Conservation (phyloP, 1,140 invertebrate species). For the Caenorhabditis inopinata region DNA sequence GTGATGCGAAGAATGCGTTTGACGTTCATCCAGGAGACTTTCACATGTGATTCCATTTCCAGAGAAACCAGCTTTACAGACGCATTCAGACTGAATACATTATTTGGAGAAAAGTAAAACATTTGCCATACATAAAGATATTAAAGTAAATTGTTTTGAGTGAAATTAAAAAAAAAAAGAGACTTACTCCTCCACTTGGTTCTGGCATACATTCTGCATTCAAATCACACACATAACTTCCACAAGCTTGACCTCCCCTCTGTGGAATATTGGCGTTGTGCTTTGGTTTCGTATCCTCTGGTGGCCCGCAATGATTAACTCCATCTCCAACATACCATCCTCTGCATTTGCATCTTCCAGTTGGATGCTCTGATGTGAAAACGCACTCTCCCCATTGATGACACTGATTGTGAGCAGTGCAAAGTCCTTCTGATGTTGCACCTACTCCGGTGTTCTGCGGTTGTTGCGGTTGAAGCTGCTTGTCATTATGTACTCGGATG, state of each 20-base stretch:
- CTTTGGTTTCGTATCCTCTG: constrained; percentile 66
- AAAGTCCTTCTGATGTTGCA: constrained; percentile 10
- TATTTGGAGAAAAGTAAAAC: not conserved
- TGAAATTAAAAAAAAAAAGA: too few species aligned
- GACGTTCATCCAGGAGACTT: constrained; percentile 38
- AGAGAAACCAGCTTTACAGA: constrained; percentile 49
- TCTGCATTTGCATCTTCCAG: constrained; percentile 44
- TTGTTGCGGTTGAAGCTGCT: constrained; percentile 56
- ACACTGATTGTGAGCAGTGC: constrained; percentile 48
- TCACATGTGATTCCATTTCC: constrained; percentile 49
- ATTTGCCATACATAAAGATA: too few species aligned
- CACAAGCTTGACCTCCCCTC: constrained; percentile 38
- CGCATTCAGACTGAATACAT: constrained; percentile 48
- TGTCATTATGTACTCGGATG: constrained; percentile 47
- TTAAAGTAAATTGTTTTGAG: too few species aligned
- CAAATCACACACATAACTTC: constrained; percentile 67
- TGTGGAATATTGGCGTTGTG: constrained; percentile 43
- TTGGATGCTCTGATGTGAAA: constrained; percentile 33
- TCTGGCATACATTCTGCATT: constrained; percentile 68
- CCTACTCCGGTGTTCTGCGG: not conserved
- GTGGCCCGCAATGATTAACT: constrained; percentile 51
- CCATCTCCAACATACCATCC: constrained; percentile 56
- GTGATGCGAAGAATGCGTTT: not conserved
- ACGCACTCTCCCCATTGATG: constrained; percentile 54
- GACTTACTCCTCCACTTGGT: constrained; percentile 45